Evolutionary conservation across 2,113 vertebrate genomes (phyloP), one percentile per base, ranked within the genome.

Genomic region (Corythornis cristatus): DNA sequence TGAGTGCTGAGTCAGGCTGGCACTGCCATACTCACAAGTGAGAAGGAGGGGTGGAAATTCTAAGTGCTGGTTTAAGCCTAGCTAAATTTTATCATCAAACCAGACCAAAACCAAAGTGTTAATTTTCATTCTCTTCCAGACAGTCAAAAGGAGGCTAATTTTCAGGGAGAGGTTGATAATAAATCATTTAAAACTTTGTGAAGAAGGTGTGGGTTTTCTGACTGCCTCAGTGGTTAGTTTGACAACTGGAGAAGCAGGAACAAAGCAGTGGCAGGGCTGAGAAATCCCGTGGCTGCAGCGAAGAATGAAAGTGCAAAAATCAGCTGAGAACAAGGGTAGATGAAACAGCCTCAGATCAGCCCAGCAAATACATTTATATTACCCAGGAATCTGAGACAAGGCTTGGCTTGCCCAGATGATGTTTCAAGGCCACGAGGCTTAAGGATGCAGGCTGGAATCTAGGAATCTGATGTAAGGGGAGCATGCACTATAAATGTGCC

Each of bases 401-500:
- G 42, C 51, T 60, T 5, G 2, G 43, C 43, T 64, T 50, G 46
- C 33, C n/a, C n/a, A 40, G 31, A 31, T 65, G 53, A 17, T 0
- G 0, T 7, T 15, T 23, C 48, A 60, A 51, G 28, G 48, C 37
- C 8, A 2, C 0, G 21, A 62, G 28, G n/a, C 17, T 65, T 87
- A 33, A 40, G 67, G 48, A 56, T 33, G 29, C 53, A 53, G 33
- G n/a, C 53, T 73, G 76, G 50, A 35, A 61, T 15, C 13, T 33
- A 6, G 2, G 67, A 40, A n/a, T 28, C 13, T 46, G 57, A 57
- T 1, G 1, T 9, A 16, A 58, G 15, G 4, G 11, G 29, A n/a
- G 40, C 12, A 14, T 0, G 0, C n/a, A 7, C 11, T 45, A 18
- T 9, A 35, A 53, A 12, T 0, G 5, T 4, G 20, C 3, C 18